phyloP scores from a whole-genome alignment of 2,888 invertebrate species.

The Entomobrya proxima region DNA sequence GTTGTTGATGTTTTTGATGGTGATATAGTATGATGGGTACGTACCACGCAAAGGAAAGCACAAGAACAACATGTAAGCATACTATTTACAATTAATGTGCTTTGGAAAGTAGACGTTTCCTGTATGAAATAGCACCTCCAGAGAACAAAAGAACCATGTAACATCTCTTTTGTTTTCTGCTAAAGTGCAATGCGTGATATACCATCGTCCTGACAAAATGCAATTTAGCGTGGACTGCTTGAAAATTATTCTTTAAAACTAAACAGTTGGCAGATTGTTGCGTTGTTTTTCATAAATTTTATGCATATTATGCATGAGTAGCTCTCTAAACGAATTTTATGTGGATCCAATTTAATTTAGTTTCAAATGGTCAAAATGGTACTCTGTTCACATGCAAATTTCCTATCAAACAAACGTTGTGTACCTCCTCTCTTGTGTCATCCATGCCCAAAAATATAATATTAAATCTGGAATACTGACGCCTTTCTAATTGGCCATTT shows the following conservation, averaged over 20 bases:
- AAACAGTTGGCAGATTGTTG: conserved; percentile 14
- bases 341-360: background rate
- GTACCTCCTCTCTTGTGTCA: conserved; percentile 16
- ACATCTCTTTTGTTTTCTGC: background rate
- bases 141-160: background rate
- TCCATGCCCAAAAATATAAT: background rate
- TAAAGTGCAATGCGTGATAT: background rate
- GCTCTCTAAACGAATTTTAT: background rate
- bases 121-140: background rate
- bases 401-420: background rate
- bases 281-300: background rate
- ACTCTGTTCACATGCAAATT: conserved; percentile 17
- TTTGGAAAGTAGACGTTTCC: background rate
- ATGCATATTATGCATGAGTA: conserved; percentile 3
- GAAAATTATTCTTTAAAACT: background rate
- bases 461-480: conserved; percentile 21
- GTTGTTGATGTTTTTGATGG: conserved; percentile 1
- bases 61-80: background rate
- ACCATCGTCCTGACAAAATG: background rate
- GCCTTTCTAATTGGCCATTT: conserved; percentile 29
- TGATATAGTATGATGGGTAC: background rate
- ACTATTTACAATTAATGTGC: background rate
- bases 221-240: background rate
- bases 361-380: background rate
- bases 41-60: conserved; percentile 16